phyloP scores from a whole-genome alignment of 2,113 vertebrate genomes.

The Lonchura striata region DNA sequence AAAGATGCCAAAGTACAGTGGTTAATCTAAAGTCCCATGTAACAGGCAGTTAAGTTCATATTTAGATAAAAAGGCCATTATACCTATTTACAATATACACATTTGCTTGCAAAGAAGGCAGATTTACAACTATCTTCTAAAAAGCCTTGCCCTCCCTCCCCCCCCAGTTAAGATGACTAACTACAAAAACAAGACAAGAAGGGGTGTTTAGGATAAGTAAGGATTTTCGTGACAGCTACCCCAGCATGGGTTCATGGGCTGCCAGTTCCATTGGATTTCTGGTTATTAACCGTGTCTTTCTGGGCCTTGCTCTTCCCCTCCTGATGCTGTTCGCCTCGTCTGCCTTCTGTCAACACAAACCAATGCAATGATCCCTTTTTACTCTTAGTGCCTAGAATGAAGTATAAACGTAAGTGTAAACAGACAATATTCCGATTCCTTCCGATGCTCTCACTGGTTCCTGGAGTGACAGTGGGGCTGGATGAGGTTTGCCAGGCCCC shows the following conservation, averaged over 20 bases:
- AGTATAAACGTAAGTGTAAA: constrained; percentile 53
- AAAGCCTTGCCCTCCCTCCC: constrained; percentile 71
- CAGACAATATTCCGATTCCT: constrained; percentile 39
- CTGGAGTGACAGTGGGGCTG: not conserved
- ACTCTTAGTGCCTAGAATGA: constrained; percentile 64
- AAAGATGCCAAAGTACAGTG: constrained; percentile 76
- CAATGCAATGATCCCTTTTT: constrained; percentile 72
- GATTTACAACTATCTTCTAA: constrained; percentile 82
- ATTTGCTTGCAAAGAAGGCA: constrained; percentile 77
- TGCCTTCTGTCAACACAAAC: not conserved
- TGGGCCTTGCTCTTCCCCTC: not conserved
- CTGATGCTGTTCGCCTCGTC: not conserved
- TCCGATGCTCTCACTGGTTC: not conserved
- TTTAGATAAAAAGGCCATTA: constrained; percentile 92
- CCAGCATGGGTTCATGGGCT: not conserved
- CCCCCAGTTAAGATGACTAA: constrained; percentile 66
- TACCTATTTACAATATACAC: constrained; percentile 96
- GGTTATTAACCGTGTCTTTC: not conserved
- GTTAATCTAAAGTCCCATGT: constrained; percentile 85
- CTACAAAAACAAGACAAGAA: constrained; percentile 74
- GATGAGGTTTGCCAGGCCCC: not conserved
- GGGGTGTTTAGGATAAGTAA: constrained; percentile 18
- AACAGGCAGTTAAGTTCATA: constrained; percentile 84
- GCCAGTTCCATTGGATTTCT: not conserved
- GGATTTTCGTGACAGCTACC: constrained; percentile 10